Conservation (phyloP, 2,888 invertebrate genomes). For the Trissolcus japonicus region DNA sequence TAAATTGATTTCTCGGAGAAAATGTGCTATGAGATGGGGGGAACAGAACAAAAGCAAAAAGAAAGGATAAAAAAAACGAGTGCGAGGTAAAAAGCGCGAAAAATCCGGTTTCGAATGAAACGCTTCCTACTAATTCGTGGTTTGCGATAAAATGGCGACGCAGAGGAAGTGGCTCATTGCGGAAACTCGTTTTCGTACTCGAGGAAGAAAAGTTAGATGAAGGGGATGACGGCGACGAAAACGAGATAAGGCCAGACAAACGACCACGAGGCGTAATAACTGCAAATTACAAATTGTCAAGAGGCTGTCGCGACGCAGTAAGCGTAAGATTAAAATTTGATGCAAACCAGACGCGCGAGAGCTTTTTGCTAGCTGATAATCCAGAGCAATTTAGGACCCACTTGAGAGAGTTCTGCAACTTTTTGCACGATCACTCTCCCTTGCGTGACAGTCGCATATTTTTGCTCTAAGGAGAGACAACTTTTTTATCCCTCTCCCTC, state of each 20-base stretch:
- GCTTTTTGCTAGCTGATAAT: slow-evolving; percentile 36
- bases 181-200: slow-evolving; percentile 56
- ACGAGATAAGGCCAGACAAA: slow-evolving; percentile 29
- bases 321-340: slow-evolving; percentile 40
- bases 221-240: slow-evolving; percentile 41
- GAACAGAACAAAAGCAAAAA: background rate
- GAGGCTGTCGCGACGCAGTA: slow-evolving; percentile 34
- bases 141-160: slow-evolving; percentile 41
- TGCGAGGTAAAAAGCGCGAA: slow-evolving; percentile 22
- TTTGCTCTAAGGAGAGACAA: slow-evolving; percentile 29
- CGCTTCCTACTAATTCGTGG: slow-evolving; percentile 47
- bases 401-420: slow-evolving; percentile 56
- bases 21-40: background rate
- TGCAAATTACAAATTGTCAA: slow-evolving; percentile 54
- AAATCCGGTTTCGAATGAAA: slow-evolving; percentile 35
- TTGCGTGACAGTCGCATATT: slow-evolving; percentile 38
- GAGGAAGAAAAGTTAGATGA: slow-evolving; percentile 52
- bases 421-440: slow-evolving; percentile 68
- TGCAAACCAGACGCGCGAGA: slow-evolving; percentile 13
- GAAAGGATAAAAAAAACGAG: slow-evolving; percentile 5
- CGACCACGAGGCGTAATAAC: slow-evolving; percentile 49
- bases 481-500: slow-evolving; percentile 12
- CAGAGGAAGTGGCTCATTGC: slow-evolving; percentile 50
- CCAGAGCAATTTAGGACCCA: slow-evolving; percentile 23
- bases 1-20: slow-evolving; percentile 7